These are phyloP conservation scores for Pollenia amentaria DNA, from an alignment of 2,888 invertebrate species.

Conservation along the genomic window DNA sequence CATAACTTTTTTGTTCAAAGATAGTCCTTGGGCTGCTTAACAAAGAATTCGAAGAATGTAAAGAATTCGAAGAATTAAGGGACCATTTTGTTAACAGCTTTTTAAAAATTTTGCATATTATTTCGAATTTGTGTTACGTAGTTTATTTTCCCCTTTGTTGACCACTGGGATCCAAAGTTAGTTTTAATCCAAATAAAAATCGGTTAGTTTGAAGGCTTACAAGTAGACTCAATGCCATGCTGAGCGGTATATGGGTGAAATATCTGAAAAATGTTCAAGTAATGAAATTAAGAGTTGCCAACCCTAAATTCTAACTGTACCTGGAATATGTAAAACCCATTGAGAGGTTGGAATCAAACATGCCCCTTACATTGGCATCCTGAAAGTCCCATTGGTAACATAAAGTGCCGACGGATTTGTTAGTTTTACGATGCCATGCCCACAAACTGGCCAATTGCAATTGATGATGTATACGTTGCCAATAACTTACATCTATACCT, in stretches of 20 bases:
- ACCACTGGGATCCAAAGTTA: conserved; percentile 82
- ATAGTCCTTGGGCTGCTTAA: background rate
- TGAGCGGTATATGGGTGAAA: conserved; percentile 79
- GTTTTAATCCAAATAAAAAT: conserved; percentile 83
- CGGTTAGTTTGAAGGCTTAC: conserved; percentile 81
- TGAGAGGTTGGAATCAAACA: conserved; percentile 83
- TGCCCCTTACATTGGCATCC: conserved; percentile 81
- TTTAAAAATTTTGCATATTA: too few relatives aligned
- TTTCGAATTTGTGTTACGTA: too few relatives aligned
- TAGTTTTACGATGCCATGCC: conserved; percentile 80
- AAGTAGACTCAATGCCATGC: conserved; percentile 81
- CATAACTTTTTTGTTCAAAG: background rate
- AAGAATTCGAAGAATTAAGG: background rate
- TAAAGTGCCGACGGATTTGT: conserved; percentile 81
- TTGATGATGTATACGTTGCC: conserved; percentile 82
- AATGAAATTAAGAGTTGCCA: background rate
- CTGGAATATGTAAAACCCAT: conserved; percentile 83
- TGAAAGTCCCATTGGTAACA: conserved; percentile 83
- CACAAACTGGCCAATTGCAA: conserved; percentile 83
- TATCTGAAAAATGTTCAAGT: conserved; percentile 76
- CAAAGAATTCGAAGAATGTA: background rate
- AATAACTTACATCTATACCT: conserved; percentile 83
- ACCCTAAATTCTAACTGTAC: conserved; percentile 74
- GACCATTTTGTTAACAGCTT: too few relatives aligned
- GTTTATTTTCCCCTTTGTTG: conserved; percentile 77